phyloP scores from a whole-genome alignment of 2,888 invertebrate species.

The Synanthedon formicaeformis region DNA sequence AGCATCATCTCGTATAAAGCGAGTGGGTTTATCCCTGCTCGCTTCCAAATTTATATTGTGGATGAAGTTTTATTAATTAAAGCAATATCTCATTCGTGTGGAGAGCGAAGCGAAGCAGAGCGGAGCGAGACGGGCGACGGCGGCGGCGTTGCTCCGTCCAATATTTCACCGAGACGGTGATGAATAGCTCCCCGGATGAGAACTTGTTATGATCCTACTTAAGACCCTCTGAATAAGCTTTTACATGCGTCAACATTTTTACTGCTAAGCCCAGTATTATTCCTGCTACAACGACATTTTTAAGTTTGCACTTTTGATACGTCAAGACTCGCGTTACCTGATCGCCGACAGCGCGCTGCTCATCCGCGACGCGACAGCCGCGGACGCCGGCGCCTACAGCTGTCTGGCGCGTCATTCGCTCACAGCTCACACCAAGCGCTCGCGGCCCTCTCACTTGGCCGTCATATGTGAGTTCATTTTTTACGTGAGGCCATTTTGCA shows the following conservation, averaged over 20 bases:
- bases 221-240: conserved; percentile 5
- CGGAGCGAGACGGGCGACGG: neutral
- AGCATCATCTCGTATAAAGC: neutral
- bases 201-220: conserved; percentile 16
- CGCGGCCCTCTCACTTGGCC: conserved; percentile 70
- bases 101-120: conserved; percentile 5
- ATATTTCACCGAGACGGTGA: conserved; percentile 14
- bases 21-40: conserved; percentile 1
- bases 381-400: conserved; percentile 74
- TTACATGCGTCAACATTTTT: neutral
- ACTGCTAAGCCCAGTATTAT: no score
- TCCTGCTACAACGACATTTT: no score
- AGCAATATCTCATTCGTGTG: conserved; percentile 27
- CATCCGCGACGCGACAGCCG: conserved; percentile 48
- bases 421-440: conserved; percentile 75
- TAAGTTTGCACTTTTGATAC: neutral
- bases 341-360: conserved; percentile 40
- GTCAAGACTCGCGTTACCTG: conserved; percentile 36
- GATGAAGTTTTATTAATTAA: conserved; percentile 32
- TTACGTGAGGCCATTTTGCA: neutral
- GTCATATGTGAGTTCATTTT: conserved; percentile 60
- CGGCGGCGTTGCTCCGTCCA: conserved; percentile 3
- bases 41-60: conserved; percentile 18
- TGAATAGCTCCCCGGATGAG: conserved; percentile 18
- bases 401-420: conserved; percentile 77